Conservation (phyloP, 2,113 vertebrate genomes). For the Leptodactylus fuscus region DNA sequence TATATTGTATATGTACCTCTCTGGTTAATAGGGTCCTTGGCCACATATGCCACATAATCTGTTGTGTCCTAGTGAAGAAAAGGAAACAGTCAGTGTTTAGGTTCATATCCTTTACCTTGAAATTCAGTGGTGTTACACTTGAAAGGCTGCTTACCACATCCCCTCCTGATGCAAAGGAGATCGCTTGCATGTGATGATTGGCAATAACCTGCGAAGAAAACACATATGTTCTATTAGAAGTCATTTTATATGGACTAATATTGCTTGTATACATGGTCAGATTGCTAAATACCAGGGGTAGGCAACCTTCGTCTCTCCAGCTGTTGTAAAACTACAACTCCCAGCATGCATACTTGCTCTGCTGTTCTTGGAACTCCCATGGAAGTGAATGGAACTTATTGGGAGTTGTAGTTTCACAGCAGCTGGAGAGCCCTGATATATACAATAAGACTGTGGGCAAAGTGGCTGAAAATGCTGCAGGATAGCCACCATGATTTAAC, state of each 20-base stretch:
- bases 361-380: no score
- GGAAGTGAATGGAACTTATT: no score
- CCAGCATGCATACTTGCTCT: no score
- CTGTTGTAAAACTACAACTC: no score
- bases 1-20: constrained; percentile 83
- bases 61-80: constrained; percentile 82
- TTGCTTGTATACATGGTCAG: no score
- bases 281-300: no score
- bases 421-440: no score
- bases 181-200: constrained; percentile 87
- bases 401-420: no score
- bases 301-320: no score
- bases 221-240: not conserved
- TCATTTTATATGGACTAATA: not conserved
- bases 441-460: no score
- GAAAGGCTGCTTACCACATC: constrained; percentile 77
- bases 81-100: not conserved
- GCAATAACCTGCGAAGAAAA: constrained; percentile 79
- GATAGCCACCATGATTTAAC: no score
- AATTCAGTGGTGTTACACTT: not conserved
- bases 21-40: constrained; percentile 84
- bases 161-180: constrained; percentile 88
- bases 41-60: constrained; percentile 81
- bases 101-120: not conserved
- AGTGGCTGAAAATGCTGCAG: no score